Evolutionary conservation across 1,140 invertebrate species (phyloP), one percentile per base, ranked within the genome.

Genomic region (Tetramorium alpestre): DNA sequence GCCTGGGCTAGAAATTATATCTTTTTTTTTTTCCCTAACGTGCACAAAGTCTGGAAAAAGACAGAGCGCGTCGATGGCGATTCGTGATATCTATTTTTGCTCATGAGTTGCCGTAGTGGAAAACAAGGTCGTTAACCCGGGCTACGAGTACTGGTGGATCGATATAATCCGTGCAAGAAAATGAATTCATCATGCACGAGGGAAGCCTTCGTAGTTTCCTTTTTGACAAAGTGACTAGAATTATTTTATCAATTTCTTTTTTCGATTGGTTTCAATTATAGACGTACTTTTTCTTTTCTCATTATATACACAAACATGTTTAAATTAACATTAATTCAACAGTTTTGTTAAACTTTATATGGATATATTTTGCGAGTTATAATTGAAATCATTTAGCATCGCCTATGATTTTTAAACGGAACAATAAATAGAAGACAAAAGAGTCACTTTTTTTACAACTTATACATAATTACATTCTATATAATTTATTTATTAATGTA

Each of bases 101-200:
- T 47, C 80, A 60, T 75, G 80, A 75, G 69, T 84, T 84, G 22
- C 80, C 80, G 69, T 84, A 73, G 80, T 75, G 69, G 69, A 84
- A 84, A 84, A 84, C 80, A 84, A 75, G 80, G 80, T 84, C 80
- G 69, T 84, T 84, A 60, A 84, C 80, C 80, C 41, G 54, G 54
- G 38, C 69, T 84, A 62, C 69, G 54, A 81, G 78, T 69, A 47
- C 67, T 54, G 0, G 18, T 47, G 70, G 80, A 84, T 84, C 80
- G 80, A 84, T 84, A 75, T 84, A 84, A 84, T 73, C 69, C 41
- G 69, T 73, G 69, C 69, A 75, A 62, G 69, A 75, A 81, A 73
- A 73, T 84, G 41, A 75, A 84, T 84, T 75, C 33, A 75, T 84
- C 44, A 62, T 84, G 28, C 18, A 60, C 25, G 51, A 78, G 75